Percentiles rank a stretch among this genome's conserved stretches.
Evolutionary conservation across 2,888 invertebrate species (phyloP).

Genomic region (Drosophila multiciliata): DNA sequence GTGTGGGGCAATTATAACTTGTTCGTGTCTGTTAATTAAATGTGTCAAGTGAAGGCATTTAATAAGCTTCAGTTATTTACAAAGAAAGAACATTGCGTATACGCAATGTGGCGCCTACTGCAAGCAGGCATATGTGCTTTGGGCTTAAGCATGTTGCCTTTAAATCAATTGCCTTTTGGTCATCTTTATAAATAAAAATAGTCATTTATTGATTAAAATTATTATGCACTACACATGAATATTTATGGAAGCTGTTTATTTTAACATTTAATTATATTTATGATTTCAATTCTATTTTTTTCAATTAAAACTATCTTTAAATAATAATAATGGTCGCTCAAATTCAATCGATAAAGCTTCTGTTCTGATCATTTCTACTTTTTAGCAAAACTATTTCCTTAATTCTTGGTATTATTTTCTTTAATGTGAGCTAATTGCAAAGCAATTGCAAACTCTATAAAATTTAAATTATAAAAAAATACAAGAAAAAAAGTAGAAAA

Average conservation of each 20-base stretch:
- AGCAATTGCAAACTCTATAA: background rate
- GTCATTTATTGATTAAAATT: background rate
- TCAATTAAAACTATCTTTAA: background rate
- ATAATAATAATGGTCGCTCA: no score
- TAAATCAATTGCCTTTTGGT: background rate
- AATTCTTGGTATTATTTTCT: background rate
- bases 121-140: slow-evolving; percentile 18
- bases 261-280: no score
- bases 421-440: background rate
- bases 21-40: slow-evolving; percentile 80
- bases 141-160: background rate
- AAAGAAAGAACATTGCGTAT: slow-evolving; percentile 60
- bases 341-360: background rate
- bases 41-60: slow-evolving; percentile 81
- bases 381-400: background rate
- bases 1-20: slow-evolving; percentile 72
- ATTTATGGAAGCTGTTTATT: background rate
- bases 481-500: background rate
- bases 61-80: slow-evolving; percentile 79
- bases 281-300: background rate
- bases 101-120: slow-evolving; percentile 21
- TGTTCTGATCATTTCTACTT: fast-evolving
- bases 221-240: background rate
- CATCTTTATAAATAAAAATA: background rate
- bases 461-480: background rate